Evolutionary conservation across 1,140 invertebrate genomes (phyloP).

Genomic region (Leptoteleia sp.): DNA sequence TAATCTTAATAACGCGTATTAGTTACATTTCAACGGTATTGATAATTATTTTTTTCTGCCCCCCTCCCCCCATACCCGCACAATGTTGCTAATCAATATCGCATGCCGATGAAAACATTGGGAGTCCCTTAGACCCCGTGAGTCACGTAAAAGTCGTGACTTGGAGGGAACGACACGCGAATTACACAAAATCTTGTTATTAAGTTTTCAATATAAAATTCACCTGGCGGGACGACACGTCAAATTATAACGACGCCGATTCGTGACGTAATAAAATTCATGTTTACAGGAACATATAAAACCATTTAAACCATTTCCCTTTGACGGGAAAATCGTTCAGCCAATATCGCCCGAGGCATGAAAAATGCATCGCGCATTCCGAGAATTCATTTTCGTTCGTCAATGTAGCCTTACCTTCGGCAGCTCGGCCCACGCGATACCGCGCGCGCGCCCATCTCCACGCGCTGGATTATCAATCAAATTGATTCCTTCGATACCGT

Average conservation of each 20-base stretch:
- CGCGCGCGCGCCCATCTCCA: too few relatives aligned
- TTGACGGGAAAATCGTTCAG: slow-evolving; percentile 11
- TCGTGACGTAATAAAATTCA: slow-evolving; percentile 17
- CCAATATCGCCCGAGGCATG: slow-evolving; percentile 4
- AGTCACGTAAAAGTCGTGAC: slow-evolving; percentile 51
- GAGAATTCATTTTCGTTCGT: slow-evolving; percentile 24
- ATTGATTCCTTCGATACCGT: too few relatives aligned
- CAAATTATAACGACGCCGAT: slow-evolving; percentile 15
- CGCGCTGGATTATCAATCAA: too few relatives aligned
- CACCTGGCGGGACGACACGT: background rate
- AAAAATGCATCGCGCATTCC: slow-evolving; percentile 36
- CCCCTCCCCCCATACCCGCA: too few relatives aligned
- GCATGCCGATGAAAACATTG: slow-evolving; percentile 40
- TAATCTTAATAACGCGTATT: too few relatives aligned
- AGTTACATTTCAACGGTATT: too few relatives aligned
- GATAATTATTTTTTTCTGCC: too few relatives aligned
- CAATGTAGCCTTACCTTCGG: slow-evolving; percentile 12
- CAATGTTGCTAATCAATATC: slow-evolving; percentile 48
- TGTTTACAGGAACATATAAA: slow-evolving; percentile 21
- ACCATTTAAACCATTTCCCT: slow-evolving; percentile 19
- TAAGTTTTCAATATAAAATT: slow-evolving; percentile 48
- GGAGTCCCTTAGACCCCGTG: slow-evolving; percentile 5
- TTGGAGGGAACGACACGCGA: slow-evolving; percentile 38
- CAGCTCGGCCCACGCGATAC: too few relatives aligned
- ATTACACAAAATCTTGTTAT: slow-evolving; percentile 45